Evolutionary conservation across 1,140 invertebrate species (phyloP), one percentile per base, ranked within the genome.

Genomic region (Lycorma delicatula): DNA sequence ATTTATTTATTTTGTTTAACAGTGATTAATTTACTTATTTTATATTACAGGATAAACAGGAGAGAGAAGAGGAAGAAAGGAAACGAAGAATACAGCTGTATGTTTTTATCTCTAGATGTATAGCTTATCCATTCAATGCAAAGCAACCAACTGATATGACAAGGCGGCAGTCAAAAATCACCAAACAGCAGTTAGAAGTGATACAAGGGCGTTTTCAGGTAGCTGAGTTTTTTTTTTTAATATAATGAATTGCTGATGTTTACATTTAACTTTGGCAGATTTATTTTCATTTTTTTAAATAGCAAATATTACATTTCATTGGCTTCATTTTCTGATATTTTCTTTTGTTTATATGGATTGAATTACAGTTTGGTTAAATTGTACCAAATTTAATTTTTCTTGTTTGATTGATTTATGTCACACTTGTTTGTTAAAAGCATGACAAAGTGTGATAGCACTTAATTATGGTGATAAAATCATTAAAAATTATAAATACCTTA

Each of bases 111-210:
- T 94, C 94, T 62, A 80, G 97, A 72, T 98, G 96, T 75, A 86
- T 98, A 68, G 93, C 97, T 2, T 99, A 99, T 79, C 96, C 96
- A 6, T 99, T 99, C 76, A 99, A 99, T 76, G 93, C 94, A 4
- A 99, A 99, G 75, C 96, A 99, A 73, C 93, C 95, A 0, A 97
- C 92, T 18, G 96, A 99, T 72, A 93, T 98, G 93, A 93, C 89
- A 13, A 80, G 87, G 67, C 76, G 93, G 54, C 89, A 93, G 68
- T 85, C 85, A 49, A 98, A 98, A 81, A 88, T 99, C 51, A 95
- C 89, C 26, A 93, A 95, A 72, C 89, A 95, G 72, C 95, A 98
- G 75, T 76, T 99, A 54, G 93, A 98, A 70, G 89, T 89, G 44
- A 93, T 98, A 63, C 91, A 91, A 72, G 89, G 91, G 67, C 81